phyloP scores from a whole-genome alignment of 2,113 vertebrate genomes.

The Zosterops hypoxanthus region DNA sequence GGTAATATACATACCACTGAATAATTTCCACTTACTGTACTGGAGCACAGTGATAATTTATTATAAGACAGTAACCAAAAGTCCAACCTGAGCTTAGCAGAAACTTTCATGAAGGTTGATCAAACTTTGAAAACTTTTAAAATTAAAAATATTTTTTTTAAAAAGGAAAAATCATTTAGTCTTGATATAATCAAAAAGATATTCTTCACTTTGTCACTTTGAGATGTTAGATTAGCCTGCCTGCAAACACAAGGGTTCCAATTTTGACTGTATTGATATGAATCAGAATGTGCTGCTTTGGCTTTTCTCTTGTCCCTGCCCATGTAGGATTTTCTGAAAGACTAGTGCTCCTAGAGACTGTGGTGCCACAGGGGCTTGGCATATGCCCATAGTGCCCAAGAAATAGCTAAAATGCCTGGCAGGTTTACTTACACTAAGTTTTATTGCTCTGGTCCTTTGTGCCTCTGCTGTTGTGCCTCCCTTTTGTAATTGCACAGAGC shows the following conservation, averaged over 20 bases:
- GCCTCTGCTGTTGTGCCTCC: not conserved
- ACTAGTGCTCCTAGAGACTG: not conserved
- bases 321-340: not conserved
- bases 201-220: not conserved
- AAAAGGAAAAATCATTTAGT: not conserved
- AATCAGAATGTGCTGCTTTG: not conserved
- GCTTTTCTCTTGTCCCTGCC: not conserved
- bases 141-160: not conserved
- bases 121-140: not conserved
- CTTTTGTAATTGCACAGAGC: not conserved
- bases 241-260: not conserved
- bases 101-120: not conserved
- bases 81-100: not conserved
- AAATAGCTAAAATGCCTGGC: not conserved
- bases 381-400: not conserved
- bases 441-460: not conserved
- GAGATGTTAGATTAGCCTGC: not conserved
- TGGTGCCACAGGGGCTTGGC: not conserved
- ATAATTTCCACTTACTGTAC: not conserved
- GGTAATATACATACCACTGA: not conserved
- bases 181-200: not conserved
- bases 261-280: not conserved
- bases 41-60: not conserved
- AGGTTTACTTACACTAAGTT: not conserved
- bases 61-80: not conserved